These are phyloP conservation scores for Pomacea canaliculata DNA, from an alignment of 2,888 invertebrate genomes.

Conservation along the genomic window DNA sequence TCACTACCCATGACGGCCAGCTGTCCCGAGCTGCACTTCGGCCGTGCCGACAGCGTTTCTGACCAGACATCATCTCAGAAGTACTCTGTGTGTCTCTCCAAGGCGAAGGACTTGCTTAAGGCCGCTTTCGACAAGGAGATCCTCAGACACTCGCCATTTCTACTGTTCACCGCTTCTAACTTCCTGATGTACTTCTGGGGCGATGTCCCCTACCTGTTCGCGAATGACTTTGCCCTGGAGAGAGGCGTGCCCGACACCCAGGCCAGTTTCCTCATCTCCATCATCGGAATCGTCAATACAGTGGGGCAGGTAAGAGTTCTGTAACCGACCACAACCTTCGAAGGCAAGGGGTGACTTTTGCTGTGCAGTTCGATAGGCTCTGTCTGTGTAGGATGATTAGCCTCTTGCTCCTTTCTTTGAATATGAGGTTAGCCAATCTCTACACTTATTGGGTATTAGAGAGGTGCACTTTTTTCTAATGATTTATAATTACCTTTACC, in stretches of 20 bases:
- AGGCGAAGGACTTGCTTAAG: conserved; percentile 37
- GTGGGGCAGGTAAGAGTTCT: conserved; percentile 75
- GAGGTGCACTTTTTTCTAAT: too few species aligned
- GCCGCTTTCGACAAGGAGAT: conserved; percentile 63
- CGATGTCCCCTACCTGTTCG: conserved; percentile 94
- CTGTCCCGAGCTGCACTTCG: conserved; percentile 82
- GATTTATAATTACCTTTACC: too few species aligned
- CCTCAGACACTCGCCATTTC: conserved; percentile 56
- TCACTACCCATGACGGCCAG: conserved; percentile 75
- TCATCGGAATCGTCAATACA: conserved; percentile 84
- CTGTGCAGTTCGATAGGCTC: too few species aligned
- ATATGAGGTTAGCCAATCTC: too few species aligned
- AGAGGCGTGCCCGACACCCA: conserved; percentile 70
- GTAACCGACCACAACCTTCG: too few species aligned
- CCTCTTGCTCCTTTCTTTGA: too few species aligned
- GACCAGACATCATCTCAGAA: conserved; percentile 9
- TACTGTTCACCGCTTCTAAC: conserved; percentile 83
- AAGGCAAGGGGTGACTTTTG: too few species aligned
- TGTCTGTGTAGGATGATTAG: too few species aligned
- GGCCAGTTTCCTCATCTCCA: conserved; percentile 82
- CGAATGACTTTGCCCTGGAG: conserved; percentile 82
- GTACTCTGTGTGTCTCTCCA: conserved; percentile 10
- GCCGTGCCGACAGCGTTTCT: conserved; percentile 7
- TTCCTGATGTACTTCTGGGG: conserved; percentile 89
- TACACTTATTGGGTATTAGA: too few species aligned